Percentiles rank a stretch among this genome's conserved stretches.
phyloP scores from a whole-genome alignment of 2,113 vertebrate species.

The Lophotis ruficrista region DNA sequence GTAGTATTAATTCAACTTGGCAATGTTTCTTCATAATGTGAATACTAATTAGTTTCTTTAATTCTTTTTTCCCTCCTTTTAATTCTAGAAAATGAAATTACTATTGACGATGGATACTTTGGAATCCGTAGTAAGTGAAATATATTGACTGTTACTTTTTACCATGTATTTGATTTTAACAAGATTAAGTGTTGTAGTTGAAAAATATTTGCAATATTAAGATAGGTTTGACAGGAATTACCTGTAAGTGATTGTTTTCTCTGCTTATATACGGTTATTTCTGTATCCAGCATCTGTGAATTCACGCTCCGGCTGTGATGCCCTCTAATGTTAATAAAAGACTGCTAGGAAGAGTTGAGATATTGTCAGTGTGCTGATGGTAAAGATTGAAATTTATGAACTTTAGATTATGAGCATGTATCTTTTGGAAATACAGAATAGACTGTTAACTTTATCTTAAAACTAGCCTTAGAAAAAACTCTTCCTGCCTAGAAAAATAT shows the following conservation, averaged over 20 bases:
- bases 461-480: background rate
- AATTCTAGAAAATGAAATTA: slow-evolving; percentile 81
- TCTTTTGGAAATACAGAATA: background rate
- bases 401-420: background rate
- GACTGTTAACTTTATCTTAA: background rate
- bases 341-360: background rate
- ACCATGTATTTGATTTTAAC: background rate
- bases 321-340: background rate
- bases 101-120: slow-evolving; percentile 88
- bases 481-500: background rate
- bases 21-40: background rate
- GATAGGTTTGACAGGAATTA: background rate
- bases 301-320: background rate
- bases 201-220: background rate
- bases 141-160: background rate
- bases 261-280: background rate
- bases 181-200: background rate
- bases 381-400: background rate
- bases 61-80: slow-evolving; percentile 64
- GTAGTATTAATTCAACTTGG: slow-evolving; percentile 27
- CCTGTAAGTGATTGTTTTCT: background rate
- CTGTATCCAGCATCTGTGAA: background rate
- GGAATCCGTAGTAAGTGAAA: slow-evolving; percentile 90
- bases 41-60: slow-evolving; percentile 49
- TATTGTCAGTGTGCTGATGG: background rate